Conservation (phyloP, 1,140 invertebrate species). For the Anthonomus grandis region DNA sequence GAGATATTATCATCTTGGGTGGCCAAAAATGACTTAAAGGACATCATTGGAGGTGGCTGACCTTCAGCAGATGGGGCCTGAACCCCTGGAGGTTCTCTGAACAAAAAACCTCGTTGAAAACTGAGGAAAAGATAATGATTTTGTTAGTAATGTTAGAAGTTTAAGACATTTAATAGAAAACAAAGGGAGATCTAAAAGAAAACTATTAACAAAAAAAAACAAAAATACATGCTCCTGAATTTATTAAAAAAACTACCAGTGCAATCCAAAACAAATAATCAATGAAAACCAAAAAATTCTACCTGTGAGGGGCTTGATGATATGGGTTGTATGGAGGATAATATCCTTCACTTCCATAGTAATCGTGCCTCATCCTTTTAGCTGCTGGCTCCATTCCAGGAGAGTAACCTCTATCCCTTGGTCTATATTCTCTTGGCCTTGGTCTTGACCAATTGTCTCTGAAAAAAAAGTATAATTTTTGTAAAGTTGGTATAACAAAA, state of each 20-base stretch:
- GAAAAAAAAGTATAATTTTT: slow-evolving; percentile 28
- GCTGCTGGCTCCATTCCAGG: slow-evolving; percentile 77
- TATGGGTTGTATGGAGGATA: slow-evolving; percentile 55
- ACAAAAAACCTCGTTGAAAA: slow-evolving; percentile 42
- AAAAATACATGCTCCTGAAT: background rate
- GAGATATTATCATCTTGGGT: slow-evolving; percentile 97
- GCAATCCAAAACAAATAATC: slow-evolving; percentile 8
- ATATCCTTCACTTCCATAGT: slow-evolving; percentile 46
- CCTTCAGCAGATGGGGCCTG: slow-evolving; percentile 46
- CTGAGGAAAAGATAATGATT: slow-evolving; percentile 8
- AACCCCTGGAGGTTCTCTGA: slow-evolving; percentile 38
- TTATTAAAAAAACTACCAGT: background rate
- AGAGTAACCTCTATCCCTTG: slow-evolving; percentile 62
- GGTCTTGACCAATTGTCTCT: slow-evolving; percentile 61
- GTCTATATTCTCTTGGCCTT: slow-evolving; percentile 63
- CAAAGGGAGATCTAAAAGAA: slow-evolving; percentile 23
- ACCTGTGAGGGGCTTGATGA: slow-evolving; percentile 49
- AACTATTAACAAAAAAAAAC: background rate
- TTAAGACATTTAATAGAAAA: background rate
- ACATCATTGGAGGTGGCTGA: slow-evolving; percentile 92
- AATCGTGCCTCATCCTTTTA: slow-evolving; percentile 76
- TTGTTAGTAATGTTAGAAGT: slow-evolving; percentile 15
- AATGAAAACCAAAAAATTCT: slow-evolving; percentile 11
- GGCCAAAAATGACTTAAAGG: slow-evolving; percentile 94
- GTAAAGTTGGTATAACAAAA: too few species aligned